Evolutionary conservation across 2,113 vertebrate species (phyloP).

Genomic region (Himantopus leucocephalus): DNA sequence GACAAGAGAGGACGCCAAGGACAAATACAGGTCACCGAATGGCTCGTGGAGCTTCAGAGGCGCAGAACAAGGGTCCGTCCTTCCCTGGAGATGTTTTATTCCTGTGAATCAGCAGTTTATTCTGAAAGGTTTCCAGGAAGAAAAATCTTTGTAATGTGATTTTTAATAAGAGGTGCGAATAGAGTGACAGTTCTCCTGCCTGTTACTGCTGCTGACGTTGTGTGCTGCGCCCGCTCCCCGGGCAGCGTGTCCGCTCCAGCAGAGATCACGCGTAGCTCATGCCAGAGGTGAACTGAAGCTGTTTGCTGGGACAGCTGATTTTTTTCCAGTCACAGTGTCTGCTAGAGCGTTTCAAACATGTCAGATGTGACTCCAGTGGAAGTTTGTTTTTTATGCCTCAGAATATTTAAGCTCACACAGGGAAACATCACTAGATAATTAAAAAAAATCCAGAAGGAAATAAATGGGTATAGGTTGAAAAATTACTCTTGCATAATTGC

Average conservation of each 20-base stretch:
- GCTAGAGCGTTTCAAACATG: not conserved
- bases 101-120: not conserved
- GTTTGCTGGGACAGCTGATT: not conserved
- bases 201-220: not conserved
- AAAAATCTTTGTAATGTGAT: not conserved
- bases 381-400: not conserved
- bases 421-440: not conserved
- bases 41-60: not conserved
- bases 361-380: not conserved
- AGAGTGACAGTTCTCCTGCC: not conserved
- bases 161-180: not conserved
- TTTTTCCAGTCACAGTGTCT: not conserved
- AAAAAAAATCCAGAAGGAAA: not conserved
- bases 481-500: not conserved
- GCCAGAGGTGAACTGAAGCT: not conserved
- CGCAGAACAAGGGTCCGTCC: not conserved
- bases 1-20: not conserved
- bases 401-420: not conserved
- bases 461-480: not conserved
- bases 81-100: not conserved
- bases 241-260: not conserved
- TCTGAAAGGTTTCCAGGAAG: not conserved
- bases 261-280: not conserved
- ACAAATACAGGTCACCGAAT: not conserved
- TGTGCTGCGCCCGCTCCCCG: accelerated